These are phyloP conservation scores for Taenioides sp. DNA, from an alignment of 2,797 vertebrate genomes.

Conservation along the genomic window DNA sequence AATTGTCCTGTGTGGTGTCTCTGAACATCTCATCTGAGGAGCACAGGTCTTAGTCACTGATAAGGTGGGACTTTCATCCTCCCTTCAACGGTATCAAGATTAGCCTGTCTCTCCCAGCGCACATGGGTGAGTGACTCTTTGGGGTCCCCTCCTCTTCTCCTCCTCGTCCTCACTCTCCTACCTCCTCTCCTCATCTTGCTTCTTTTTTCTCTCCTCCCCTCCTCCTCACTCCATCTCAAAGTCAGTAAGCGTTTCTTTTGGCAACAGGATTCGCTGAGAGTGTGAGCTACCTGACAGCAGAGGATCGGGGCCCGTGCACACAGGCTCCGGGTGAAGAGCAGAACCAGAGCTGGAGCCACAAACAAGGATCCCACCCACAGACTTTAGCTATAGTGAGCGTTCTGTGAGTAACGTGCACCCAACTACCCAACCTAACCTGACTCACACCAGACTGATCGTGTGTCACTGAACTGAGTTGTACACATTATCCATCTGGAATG, in stretches of 20 bases:
- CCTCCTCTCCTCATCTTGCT: constrained; percentile 26
- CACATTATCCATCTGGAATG: too few species aligned
- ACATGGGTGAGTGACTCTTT: constrained; percentile 75
- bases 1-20: constrained; percentile 29
- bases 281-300: constrained; percentile 67
- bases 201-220: constrained; percentile 15
- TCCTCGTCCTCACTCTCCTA: constrained; percentile 9
- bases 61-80: constrained; percentile 41
- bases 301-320: constrained; percentile 41
- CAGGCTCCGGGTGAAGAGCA: constrained; percentile 38
- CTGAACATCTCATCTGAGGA: constrained; percentile 59
- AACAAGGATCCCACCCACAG: constrained; percentile 42
- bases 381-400: constrained; percentile 31
- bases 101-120: constrained; percentile 71
- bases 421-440: too few species aligned
- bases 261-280: constrained; percentile 69
- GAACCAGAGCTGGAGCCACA: constrained; percentile 44
- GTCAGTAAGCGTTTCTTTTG: constrained; percentile 72
- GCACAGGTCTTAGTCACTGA: constrained; percentile 40
- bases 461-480: too few species aligned
- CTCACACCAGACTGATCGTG: too few species aligned
- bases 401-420: too few species aligned
- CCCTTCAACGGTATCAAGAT: constrained; percentile 69
- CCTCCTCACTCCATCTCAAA: constrained; percentile 41
- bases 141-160: constrained; percentile 53